Evolutionary conservation across 2,113 vertebrate genomes (phyloP).

Genomic region (Callospermophilus lateralis): DNA sequence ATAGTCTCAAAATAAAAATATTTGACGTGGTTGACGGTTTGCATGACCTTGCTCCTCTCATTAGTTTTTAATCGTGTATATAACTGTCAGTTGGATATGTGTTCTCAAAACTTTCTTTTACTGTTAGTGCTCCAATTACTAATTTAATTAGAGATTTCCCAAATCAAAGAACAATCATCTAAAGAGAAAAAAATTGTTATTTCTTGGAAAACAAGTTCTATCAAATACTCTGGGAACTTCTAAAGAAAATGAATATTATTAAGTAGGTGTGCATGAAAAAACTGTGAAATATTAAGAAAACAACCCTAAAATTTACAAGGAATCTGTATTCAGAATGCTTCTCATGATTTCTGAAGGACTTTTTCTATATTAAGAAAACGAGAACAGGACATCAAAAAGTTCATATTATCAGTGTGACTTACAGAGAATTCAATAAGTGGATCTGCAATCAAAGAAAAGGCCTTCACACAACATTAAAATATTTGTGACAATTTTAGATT

Average conservation of each 20-base stretch:
- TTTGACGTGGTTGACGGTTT: background rate
- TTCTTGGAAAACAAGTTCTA: background rate
- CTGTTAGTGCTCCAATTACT: background rate
- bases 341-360: background rate
- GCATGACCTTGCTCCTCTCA: background rate
- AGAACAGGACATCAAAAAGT: slow-evolving; percentile 3
- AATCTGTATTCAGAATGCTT: slow-evolving; percentile 2
- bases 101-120: background rate
- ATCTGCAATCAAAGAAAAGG: background rate
- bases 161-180: slow-evolving; percentile 43
- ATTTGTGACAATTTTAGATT: slow-evolving; percentile 32
- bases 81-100: background rate
- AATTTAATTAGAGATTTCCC: slow-evolving; percentile 20
- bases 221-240: slow-evolving; percentile 14
- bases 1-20: background rate
- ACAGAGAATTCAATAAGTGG: background rate
- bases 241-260: background rate
- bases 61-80: background rate
- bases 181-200: slow-evolving; percentile 30
- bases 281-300: background rate
- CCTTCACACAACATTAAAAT: background rate
- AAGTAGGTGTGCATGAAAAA: background rate
- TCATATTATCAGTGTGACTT: background rate
- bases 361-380: background rate
- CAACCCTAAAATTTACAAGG: background rate